Base-by-base conservation (phyloP, 2,888 invertebrate species). In the Abrostola tripartita region DNA sequence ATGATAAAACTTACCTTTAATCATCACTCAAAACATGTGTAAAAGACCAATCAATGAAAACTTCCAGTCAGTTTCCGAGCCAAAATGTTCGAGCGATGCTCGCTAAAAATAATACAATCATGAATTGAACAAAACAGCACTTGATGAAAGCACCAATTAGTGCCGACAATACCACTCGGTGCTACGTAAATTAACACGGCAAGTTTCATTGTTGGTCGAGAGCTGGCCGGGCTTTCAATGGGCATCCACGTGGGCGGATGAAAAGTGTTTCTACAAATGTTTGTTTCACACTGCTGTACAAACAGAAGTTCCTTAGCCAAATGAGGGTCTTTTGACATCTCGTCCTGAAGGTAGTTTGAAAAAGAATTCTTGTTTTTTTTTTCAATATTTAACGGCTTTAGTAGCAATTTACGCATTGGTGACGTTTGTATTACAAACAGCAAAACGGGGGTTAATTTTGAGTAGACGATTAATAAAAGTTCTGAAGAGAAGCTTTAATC, bases 141-240 rank as follows among this genome's bases (percentile, higher is more conserved):
- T 78, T 64, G 71, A 74, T 76, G 76, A 76, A 79, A 79, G 78
- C 66, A 66, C 80, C 84, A 83, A 84, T 84, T 84, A 84, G 80
- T 65, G 12, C 58, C 60, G 61, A 80, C 81, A 84, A 83, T 76
- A 69, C 61, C 72, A 52, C 76, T 68, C 61, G 35, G 61, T 41
- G 37, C 62, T 2, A 54, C 64, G 68, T 66, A 64, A 74, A 73
- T 74, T 76, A 84, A 81, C 79, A 63, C 54, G 55, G 67, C 56
- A 60, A 65, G 65, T 74, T 72, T 61, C 54, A 64, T 68, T 75
- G 67, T 77, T 74, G 66, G 68, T 64, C 54, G 61, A 66, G 62
- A 65, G 57, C 54, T 49, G 63, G 53, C 65, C 65, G 74, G 81
- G 68, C 79, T 77, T 75, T 73, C 75, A 74, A 81, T 64, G 61